Evolutionary conservation across 2,113 vertebrate species (phyloP), one percentile per base, ranked within the genome.

Genomic region (Bombycilla garrulus): DNA sequence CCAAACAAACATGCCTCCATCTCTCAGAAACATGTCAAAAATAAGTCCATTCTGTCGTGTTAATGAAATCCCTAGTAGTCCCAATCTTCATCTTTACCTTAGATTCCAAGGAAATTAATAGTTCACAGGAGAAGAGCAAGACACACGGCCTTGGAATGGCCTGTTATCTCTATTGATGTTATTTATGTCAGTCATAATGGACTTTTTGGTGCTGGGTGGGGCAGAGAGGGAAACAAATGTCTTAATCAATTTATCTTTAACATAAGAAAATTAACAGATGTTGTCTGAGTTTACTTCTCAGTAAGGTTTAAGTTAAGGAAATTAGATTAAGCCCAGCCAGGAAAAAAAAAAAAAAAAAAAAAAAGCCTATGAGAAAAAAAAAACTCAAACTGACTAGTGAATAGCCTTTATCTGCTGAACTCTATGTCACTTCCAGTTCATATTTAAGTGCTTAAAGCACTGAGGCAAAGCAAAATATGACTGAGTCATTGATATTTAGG

Each of bases 21-120:
- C 29, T 88, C 35, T 84, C 65, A 95, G 60, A 92, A 93, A 81
- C 26, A 44, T 74, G 51, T 93, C 88, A 96, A 90, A 97, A 96
- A 81, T 58, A 91, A 95, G 16, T 42, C 87, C 20, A 70, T 83
- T 95, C 57, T 96, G 54, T 91, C 90, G 78, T 72, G 86, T 62
- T 90, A 96, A 95, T 95, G 48, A 95, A 95, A 95, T 91, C n/a
- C n/a, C 57, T 64, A 64, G 56, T 79, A 96, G 71, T 77, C 21
- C 91, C 31, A 56, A 38, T 62, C 50, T 93, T 94, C 35, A 60
- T 80, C 44, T 90, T 92, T 84, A 45, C 19, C 25, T 62, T 89
- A 57, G 66, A 81, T 78, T 95, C 61, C 50, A 74, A 89, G 51
- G 18, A 93, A 92, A 84, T 76, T 67, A 69, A 80, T 92, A 72